These are phyloP conservation scores for Gonioctena quinquepunctata DNA, from an alignment of 1,140 invertebrate genomes.

Conservation along the genomic window DNA sequence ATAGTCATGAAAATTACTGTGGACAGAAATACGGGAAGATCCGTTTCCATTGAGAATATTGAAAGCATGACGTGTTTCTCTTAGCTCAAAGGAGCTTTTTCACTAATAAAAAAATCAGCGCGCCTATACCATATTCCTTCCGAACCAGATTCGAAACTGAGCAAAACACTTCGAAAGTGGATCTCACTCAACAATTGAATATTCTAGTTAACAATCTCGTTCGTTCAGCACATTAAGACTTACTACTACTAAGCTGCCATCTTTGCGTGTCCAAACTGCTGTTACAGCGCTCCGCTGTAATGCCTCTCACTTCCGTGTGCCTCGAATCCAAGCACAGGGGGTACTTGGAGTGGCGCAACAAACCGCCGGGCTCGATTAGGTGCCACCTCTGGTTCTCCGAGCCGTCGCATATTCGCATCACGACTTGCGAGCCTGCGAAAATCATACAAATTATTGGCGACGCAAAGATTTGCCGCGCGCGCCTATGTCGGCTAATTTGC, in stretches of 20 bases:
- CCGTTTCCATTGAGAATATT: too few species aligned
- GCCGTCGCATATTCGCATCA: constrained; percentile 77
- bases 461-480: too few species aligned
- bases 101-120: too few species aligned
- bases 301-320: constrained; percentile 65
- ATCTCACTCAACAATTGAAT: background rate
- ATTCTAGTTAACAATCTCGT: background rate
- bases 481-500: too few species aligned
- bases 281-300: constrained; percentile 74
- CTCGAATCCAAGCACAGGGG: constrained; percentile 82
- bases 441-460: too few species aligned
- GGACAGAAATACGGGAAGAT: too few species aligned
- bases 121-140: too few species aligned
- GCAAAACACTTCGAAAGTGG: background rate
- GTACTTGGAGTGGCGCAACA: constrained; percentile 73
- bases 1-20: too few species aligned
- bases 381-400: constrained; percentile 79
- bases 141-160: too few species aligned
- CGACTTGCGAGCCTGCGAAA: constrained; percentile 66
- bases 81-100: too few species aligned
- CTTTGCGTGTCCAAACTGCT: constrained; percentile 67
- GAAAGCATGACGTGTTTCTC: too few species aligned
- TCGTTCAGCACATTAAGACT: background rate
- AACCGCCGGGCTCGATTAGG: constrained; percentile 66
- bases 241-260: constrained; percentile 60